A percentile compares a stretch with the other conserved stretches of the same genome.
phyloP scores from a whole-genome alignment of 2,888 invertebrate species.

The Allophyes oxyacanthae region DNA sequence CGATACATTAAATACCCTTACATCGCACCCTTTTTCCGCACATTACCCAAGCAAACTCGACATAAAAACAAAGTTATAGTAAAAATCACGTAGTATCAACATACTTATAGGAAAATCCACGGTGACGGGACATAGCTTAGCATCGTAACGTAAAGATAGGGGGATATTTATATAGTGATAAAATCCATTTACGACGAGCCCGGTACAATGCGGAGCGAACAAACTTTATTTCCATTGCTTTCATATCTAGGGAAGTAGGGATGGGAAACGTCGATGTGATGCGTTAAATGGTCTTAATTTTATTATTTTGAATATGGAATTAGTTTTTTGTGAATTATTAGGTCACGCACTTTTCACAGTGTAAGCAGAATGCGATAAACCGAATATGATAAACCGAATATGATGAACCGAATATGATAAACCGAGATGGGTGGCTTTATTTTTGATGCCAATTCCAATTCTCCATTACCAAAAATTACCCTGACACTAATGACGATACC shows the following conservation, averaged over 20 bases:
- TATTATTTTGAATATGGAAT: slow-evolving; percentile 9
- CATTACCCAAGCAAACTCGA: slow-evolving; percentile 40
- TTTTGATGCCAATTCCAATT: too few species aligned
- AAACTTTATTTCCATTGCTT: slow-evolving; percentile 88
- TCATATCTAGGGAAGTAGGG: slow-evolving; percentile 78
- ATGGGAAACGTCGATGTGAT: slow-evolving; percentile 46
- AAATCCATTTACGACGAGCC: slow-evolving; percentile 85
- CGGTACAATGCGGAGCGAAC: slow-evolving; percentile 82
- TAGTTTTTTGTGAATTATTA: too few species aligned
- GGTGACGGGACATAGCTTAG: slow-evolving; percentile 59
- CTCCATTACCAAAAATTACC: too few species aligned
- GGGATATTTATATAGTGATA: slow-evolving; percentile 86
- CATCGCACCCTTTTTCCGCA: slow-evolving; percentile 32
- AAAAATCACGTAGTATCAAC: slow-evolving; percentile 54
- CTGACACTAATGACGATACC: too few species aligned
- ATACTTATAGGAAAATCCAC: slow-evolving; percentile 53
- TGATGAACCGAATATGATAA: too few species aligned
- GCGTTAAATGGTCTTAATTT: neutral
- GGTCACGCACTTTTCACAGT: too few species aligned
- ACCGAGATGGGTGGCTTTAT: too few species aligned
- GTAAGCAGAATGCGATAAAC: too few species aligned
- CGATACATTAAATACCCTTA: slow-evolving; percentile 32
- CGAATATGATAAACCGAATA: too few species aligned
- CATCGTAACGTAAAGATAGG: slow-evolving; percentile 72
- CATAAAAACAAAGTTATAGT: slow-evolving; percentile 49